Base-by-base conservation (phyloP, 2,113 vertebrate genomes). In the Xiphias gladius region DNA sequence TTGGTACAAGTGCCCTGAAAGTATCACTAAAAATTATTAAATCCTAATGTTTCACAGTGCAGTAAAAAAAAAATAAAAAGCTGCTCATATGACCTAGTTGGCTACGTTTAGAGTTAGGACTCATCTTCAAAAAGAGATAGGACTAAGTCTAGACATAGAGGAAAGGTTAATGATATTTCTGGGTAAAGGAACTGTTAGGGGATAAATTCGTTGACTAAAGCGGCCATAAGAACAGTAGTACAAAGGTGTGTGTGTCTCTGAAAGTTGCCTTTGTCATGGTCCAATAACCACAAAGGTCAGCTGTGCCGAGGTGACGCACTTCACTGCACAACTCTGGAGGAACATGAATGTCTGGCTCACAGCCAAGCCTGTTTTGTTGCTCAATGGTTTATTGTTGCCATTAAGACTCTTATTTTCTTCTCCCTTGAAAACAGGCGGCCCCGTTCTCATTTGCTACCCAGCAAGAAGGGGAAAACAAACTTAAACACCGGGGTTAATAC, bases 341-440 rank as follows among this genome's bases (percentile, higher is more conserved):
- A 90, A 86, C 89, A 92, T 93, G 92, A 94, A 92, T 91, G 84
- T 83, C 62, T 90, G 93, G 92, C 84, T 63, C 24, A 0, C n/a
- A 13, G 78, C 91, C 91, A 87, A 79, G 77, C 68, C 83, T 80
- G 89, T 84, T 87, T 82, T 22, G 80, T 84, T 87, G 73, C 89
- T 92, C 87, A 94, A 92, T 93, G 90, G 90, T 86, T 91, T 86
- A 92, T 93, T 94, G 93, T 94, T 94, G 86, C 55, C 48, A 41
- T 55, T 73, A 85, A 89, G 86, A 75, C 78, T 74, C 91, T 92
- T 91, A 87, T 83, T 91, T 89, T 20, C 62, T 76, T 24, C 10
- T 77, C 52, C 79, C 39, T 16, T 28, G n/a, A 82, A 84, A 88
- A 84, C 66, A 88, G 71, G 41, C 46, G 1, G 80, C 58, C 37